phyloP scores from a whole-genome alignment of 1,140 invertebrate genomes.

The Probaryconus sp. region DNA sequence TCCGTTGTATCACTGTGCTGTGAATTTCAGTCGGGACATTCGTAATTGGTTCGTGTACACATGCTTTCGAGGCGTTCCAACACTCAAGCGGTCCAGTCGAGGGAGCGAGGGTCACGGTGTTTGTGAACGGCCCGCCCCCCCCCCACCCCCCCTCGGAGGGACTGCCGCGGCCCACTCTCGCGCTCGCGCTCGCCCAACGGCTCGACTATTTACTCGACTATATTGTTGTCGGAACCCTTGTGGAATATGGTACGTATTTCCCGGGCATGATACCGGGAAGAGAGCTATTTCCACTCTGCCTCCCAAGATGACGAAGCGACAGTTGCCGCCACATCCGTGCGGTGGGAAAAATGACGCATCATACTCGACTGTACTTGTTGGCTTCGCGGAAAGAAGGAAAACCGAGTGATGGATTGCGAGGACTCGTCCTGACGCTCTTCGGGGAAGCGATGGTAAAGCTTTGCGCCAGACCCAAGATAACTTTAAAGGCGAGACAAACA shows the following conservation, averaged over 20 bases:
- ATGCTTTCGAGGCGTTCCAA: constrained; percentile 20
- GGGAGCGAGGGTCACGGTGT: constrained; percentile 18
- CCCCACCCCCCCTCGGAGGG: too few relatives aligned
- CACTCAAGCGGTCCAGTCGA: constrained; percentile 7
- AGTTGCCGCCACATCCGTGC: background rate
- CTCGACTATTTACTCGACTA: constrained; percentile 40
- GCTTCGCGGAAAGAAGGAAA: constrained; percentile 1
- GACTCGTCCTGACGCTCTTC: constrained; percentile 1
- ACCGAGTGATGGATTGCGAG: constrained; percentile 15
- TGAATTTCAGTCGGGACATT: constrained; percentile 35
- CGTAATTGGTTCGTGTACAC: constrained; percentile 40
- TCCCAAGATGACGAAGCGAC: constrained; percentile 25
- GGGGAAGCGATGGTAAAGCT: background rate
- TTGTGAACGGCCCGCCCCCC: constrained; percentile 18
- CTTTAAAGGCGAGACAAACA: background rate
- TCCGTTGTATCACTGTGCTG: constrained; percentile 28
- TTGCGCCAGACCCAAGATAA: background rate
- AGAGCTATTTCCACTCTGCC: constrained; percentile 18
- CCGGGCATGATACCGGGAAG: constrained; percentile 1
- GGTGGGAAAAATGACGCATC: constrained; percentile 13
- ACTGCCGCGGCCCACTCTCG: too few relatives aligned
- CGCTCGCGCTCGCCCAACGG: too few relatives aligned
- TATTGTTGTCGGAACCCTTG: constrained; percentile 20
- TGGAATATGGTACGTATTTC: constrained; percentile 21
- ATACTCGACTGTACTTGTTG: constrained; percentile 1